Conservation (phyloP, 2,797 vertebrate species). For the Zalophus californianus region DNA sequence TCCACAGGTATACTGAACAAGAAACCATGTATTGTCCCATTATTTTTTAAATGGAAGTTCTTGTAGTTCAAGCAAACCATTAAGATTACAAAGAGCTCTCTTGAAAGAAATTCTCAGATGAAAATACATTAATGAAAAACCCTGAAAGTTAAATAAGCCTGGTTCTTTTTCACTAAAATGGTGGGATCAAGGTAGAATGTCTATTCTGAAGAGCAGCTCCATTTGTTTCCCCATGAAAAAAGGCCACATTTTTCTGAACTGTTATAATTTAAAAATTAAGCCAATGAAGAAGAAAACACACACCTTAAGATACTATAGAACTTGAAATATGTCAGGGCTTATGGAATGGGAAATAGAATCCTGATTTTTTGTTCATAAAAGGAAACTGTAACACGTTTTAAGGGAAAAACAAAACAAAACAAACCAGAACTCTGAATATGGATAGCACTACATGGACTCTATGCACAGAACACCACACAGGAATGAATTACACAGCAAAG, state of each 20-base stretch:
- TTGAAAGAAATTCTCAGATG: background rate
- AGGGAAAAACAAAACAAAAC: conserved; percentile 33
- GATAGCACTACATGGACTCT: conserved; percentile 54
- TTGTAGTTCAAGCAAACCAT: conserved; percentile 56
- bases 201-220: conserved; percentile 4
- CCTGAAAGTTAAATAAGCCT: conserved; percentile 44
- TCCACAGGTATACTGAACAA: conserved; percentile 34
- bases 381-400: conserved; percentile 71
- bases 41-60: conserved; percentile 63
- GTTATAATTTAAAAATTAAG: conserved; percentile 80
- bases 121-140: conserved; percentile 61
- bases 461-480: conserved; percentile 22
- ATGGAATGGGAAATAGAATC: conserved; percentile 65
- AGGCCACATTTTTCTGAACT: conserved; percentile 66
- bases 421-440: conserved; percentile 1
- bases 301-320: conserved; percentile 78
- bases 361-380: background rate
- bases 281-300: conserved; percentile 82
- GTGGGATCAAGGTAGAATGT: background rate
- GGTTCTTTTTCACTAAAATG: conserved; percentile 49
- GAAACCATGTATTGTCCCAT: background rate
- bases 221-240: conserved; percentile 37
- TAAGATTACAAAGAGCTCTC: conserved; percentile 36
- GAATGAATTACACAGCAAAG: background rate
- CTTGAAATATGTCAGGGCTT: conserved; percentile 72